These are phyloP conservation scores for Sialis fuliginosa DNA, from an alignment of 2,888 invertebrate species.

Conservation along the genomic window DNA sequence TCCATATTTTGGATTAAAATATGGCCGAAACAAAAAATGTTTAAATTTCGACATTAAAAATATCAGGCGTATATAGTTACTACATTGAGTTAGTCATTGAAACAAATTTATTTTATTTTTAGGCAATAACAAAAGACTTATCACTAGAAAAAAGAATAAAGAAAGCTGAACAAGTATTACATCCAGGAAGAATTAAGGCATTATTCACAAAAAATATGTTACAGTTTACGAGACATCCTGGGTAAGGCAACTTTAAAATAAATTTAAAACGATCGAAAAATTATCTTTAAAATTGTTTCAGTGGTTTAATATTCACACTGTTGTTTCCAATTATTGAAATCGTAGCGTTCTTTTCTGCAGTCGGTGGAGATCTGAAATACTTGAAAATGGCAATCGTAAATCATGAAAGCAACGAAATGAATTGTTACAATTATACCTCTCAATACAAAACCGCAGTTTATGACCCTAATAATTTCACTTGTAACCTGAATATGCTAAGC, in stretches of 20 bases:
- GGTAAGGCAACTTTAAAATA: slow-evolving; percentile 29
- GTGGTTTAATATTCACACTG: slow-evolving; percentile 64
- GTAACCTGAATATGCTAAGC: slow-evolving; percentile 35
- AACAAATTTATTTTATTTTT: background rate
- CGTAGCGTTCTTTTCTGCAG: slow-evolving; percentile 59
- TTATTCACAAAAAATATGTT: slow-evolving; percentile 51
- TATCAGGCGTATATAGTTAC: too few species aligned
- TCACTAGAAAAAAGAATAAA: background rate
- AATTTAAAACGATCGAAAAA: background rate
- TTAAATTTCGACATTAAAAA: too few species aligned
- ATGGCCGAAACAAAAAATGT: too few species aligned
- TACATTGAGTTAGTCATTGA: too few species aligned
- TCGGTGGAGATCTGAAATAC: slow-evolving; percentile 57
- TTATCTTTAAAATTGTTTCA: slow-evolving; percentile 23
- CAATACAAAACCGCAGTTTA: slow-evolving; percentile 22
- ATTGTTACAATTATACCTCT: slow-evolving; percentile 16
- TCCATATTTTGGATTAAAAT: too few species aligned
- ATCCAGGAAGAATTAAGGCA: slow-evolving; percentile 33
- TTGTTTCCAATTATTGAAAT: slow-evolving; percentile 68
- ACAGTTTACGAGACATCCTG: slow-evolving; percentile 50
- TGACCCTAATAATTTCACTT: slow-evolving; percentile 20
- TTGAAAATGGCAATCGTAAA: slow-evolving; percentile 64
- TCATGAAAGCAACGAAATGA: slow-evolving; percentile 35
- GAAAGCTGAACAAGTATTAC: background rate
- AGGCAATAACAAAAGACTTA: background rate